These are phyloP conservation scores for Falco rusticolus DNA, from an alignment of 2,797 vertebrate species.

Conservation along the genomic window DNA sequence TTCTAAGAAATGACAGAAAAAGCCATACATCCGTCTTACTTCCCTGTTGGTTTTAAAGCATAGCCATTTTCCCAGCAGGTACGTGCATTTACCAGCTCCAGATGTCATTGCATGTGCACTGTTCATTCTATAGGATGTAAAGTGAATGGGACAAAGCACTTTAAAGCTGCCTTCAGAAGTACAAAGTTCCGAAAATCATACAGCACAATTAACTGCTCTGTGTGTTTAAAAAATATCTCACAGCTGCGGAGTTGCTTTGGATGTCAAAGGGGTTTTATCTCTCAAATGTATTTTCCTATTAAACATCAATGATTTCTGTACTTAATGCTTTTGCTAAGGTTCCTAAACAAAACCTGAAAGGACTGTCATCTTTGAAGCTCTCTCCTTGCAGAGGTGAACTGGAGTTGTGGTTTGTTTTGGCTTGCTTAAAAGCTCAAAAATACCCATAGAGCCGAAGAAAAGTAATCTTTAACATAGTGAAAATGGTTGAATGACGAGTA, in stretches of 20 bases:
- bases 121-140: slow-evolving; percentile 55
- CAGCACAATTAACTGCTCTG: slow-evolving; percentile 31
- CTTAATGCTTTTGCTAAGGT: slow-evolving; percentile 42
- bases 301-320: slow-evolving; percentile 33
- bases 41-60: slow-evolving; percentile 58
- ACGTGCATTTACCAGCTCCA: slow-evolving; percentile 43
- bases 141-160: slow-evolving; percentile 66
- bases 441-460: background rate
- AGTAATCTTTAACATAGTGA: background rate
- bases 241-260: slow-evolving; percentile 20
- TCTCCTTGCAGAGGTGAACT: background rate
- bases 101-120: slow-evolving; percentile 43
- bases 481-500: background rate
- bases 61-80: slow-evolving; percentile 63
- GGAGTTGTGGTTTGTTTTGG: slow-evolving; percentile 42
- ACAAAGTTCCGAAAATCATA: slow-evolving; percentile 58
- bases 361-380: slow-evolving; percentile 42
- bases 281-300: background rate
- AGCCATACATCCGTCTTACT: slow-evolving; percentile 21
- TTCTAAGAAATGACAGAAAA: slow-evolving; percentile 50
- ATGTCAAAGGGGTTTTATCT: slow-evolving; percentile 40
- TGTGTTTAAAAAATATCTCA: slow-evolving; percentile 18
- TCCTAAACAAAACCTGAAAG: slow-evolving; percentile 57
- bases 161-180: slow-evolving; percentile 55
- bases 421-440: slow-evolving; percentile 51